Evolutionary conservation across 2,797 vertebrate species (phyloP).

Genomic region (Poecilia wingei): DNA sequence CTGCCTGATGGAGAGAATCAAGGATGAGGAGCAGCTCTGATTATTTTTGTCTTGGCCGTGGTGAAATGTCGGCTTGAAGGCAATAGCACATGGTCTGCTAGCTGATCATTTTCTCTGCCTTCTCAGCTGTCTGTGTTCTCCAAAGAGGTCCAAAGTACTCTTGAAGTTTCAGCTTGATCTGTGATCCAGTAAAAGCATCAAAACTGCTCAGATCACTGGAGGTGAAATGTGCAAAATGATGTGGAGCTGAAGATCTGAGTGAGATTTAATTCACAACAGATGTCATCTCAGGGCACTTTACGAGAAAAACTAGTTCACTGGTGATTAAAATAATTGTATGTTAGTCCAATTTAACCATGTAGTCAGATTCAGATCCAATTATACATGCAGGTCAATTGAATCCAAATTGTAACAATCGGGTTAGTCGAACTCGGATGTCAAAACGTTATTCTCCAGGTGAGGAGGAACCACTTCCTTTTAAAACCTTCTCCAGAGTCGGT

Average conservation of each 20-base stretch:
- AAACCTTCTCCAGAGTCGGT: not conserved
- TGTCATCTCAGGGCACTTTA: not conserved
- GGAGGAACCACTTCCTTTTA: not conserved
- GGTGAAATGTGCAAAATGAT: not conserved
- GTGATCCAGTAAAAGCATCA: not conserved
- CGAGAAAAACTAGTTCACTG: not conserved
- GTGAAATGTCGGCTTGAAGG: not conserved
- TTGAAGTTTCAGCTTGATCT: not conserved
- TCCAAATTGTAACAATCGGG: not conserved
- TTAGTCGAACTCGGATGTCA: not conserved
- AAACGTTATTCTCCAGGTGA: not conserved
- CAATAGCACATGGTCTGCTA: not conserved
- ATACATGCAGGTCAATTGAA: not conserved
- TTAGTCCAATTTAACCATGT: not conserved
- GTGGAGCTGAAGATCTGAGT: not conserved
- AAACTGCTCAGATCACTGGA: not conserved
- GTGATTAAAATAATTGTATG: not conserved
- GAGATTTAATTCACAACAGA: not conserved
- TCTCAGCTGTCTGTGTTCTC: not conserved
- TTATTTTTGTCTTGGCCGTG: not conserved
- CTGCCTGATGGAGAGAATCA: not conserved
- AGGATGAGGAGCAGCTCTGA: not conserved
- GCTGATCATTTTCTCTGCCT: not conserved
- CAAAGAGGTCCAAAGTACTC: not conserved
- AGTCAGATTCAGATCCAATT: not conserved